Evolutionary conservation across 1,140 invertebrate genomes (phyloP), one percentile per base, ranked within the genome.

Genomic region (Fragariocoptes setiger): DNA sequence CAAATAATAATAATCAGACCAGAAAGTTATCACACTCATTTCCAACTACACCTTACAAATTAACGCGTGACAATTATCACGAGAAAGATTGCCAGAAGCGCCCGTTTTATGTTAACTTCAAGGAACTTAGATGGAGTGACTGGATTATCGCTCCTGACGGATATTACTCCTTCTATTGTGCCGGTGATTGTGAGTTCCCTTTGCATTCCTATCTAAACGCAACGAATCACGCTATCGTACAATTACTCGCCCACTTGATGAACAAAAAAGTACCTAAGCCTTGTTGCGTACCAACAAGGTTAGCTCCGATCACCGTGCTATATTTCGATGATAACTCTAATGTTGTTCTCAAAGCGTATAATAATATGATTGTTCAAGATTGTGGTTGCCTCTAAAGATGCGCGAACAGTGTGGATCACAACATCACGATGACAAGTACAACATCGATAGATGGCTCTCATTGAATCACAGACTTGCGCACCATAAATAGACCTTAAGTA

Each of bases 121-220:
- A 71, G 46, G 69, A 76, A 42, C 65, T 88, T 14, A 78, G 78
- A 42, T 88, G 80, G 80, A 77, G 83, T 54, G 82, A 92, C 59
- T 99, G 90, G 90, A 95, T 97, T 51, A 79, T 99, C n/a, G 88
- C 86, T 4, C 90, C 90, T 2, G 68, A 71, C 4, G 82, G 83
- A 17, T 95, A 94, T 60, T 71, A 90, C 48, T 86, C 88, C 0
- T 92, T 69, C 60, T 88, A 80, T 56, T 97, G 88, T 59, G 68
- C 77, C 48, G 88, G 90, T 3, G 75, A 85, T 50, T 95, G 88
- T 60, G 72, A 72, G 4, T 90, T 79, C 52, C 85, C 86, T 2
- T 60, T 95, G 43, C 67, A 76, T 19, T 77, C 86, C 50, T 78
- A 92, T 57, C 56, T 92, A 12, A 95, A 95, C 59, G 72, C 82